A percentile compares a stretch with the other conserved stretches of the same genome.
Evolutionary conservation across 2,888 invertebrate genomes (phyloP).

Genomic region (Oxytorus armatus): DNA sequence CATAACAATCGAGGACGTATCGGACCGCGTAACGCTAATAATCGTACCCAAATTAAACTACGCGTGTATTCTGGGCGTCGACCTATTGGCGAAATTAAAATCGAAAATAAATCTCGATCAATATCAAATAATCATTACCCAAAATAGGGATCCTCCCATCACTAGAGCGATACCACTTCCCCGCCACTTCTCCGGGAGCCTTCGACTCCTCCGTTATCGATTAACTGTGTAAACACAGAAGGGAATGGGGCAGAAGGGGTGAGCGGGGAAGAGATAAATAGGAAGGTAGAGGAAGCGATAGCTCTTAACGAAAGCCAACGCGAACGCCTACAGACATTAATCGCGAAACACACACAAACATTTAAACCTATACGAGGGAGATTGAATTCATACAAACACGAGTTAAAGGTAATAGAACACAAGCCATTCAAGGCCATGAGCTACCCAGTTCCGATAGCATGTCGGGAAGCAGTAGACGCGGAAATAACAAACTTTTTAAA

Average conservation of each 20-base stretch:
- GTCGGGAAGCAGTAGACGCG: background rate
- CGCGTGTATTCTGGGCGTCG: constrained; percentile 2
- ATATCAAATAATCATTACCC: background rate
- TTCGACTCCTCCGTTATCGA: too few relatives aligned
- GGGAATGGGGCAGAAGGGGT: too few relatives aligned
- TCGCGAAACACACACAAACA: background rate
- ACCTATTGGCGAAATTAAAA: constrained; percentile 6
- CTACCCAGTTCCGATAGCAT: background rate
- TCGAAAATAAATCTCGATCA: constrained; percentile 1
- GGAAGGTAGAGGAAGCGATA: too few relatives aligned
- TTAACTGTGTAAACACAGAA: too few relatives aligned
- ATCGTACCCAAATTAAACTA: constrained; percentile 18
- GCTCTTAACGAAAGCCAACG: background rate
- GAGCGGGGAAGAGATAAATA: too few relatives aligned
- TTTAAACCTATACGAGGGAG: background rate
- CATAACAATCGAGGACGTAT: background rate
- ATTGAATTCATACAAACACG: background rate
- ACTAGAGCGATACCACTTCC: too few relatives aligned
- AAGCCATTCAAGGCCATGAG: constrained; percentile 14
- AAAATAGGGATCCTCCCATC: background rate
- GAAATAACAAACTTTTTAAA: constrained; percentile 73
- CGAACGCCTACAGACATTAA: background rate
- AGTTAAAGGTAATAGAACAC: background rate
- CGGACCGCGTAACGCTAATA: background rate
- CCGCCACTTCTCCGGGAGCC: too few relatives aligned